phyloP scores from a whole-genome alignment of 2,888 invertebrate species.

The Germaria angustata region DNA sequence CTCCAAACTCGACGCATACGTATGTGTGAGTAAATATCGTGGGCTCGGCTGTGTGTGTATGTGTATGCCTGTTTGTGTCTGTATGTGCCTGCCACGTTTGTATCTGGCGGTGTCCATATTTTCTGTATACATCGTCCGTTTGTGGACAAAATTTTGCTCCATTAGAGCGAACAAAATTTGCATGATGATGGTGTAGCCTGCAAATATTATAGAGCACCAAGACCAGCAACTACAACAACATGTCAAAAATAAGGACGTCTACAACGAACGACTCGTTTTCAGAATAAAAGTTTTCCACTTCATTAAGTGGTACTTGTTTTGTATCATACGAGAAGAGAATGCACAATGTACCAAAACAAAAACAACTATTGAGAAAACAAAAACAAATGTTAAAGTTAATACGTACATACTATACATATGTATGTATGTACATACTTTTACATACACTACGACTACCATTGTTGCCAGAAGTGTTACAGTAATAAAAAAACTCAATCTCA shows the following conservation, averaged over 20 bases:
- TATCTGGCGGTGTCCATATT: conserved; percentile 60
- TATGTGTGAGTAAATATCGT: neutral
- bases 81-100: conserved; percentile 30
- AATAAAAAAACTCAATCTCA: too few species aligned
- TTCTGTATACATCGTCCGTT: conserved; percentile 49
- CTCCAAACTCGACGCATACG: neutral
- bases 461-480: conserved; percentile 32
- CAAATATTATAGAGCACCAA: conserved; percentile 38
- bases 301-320: conserved; percentile 67
- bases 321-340: conserved; percentile 53
- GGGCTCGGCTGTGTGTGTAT: too few species aligned
- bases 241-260: conserved; percentile 42
- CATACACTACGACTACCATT: neutral
- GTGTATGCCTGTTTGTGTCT: neutral
- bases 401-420: too few species aligned
- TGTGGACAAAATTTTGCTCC: conserved; percentile 69
- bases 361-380: conserved; percentile 40
- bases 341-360: conserved; percentile 45
- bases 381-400: conserved; percentile 34
- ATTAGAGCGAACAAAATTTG: conserved; percentile 67
- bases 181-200: conserved; percentile 61
- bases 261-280: conserved; percentile 54
- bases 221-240: conserved; percentile 22
- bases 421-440: too few species aligned
- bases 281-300: conserved; percentile 66